phyloP scores from a whole-genome alignment of 2,113 vertebrate species.

The Actenoides hombroni region DNA sequence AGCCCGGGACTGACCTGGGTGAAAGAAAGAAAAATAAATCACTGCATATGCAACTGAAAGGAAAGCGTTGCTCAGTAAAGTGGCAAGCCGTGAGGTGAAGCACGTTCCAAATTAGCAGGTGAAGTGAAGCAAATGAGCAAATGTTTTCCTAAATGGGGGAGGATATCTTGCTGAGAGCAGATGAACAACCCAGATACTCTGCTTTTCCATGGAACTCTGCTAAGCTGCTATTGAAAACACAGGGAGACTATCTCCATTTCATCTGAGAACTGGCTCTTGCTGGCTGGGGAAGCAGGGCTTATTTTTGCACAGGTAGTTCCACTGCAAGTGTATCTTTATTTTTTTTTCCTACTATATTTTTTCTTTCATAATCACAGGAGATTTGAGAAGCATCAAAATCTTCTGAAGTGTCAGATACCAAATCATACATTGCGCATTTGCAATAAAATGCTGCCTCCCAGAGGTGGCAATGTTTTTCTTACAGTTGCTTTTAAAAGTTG shows the following conservation, averaged over 20 bases:
- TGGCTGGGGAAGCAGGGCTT: neutral
- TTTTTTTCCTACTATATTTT: neutral
- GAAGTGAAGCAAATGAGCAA: neutral
- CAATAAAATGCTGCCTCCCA: conserved; percentile 59
- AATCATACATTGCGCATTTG: neutral
- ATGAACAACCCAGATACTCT: neutral
- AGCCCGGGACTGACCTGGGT: neutral
- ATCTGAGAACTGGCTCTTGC: neutral
- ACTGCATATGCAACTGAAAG: neutral
- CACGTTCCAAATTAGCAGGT: neutral
- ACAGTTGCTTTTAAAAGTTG: neutral
- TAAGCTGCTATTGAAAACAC: neutral
- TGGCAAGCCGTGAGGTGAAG: neutral
- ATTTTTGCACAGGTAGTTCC: neutral
- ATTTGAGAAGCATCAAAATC: neutral
- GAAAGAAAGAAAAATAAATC: neutral
- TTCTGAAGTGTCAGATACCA: neutral
- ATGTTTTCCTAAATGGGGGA: neutral
- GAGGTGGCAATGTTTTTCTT: conserved; percentile 7
- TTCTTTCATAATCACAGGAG: neutral
- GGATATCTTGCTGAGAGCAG: neutral
- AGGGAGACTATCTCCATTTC: neutral
- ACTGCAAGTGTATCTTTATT: neutral
- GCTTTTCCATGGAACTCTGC: neutral
- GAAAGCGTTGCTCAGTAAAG: neutral